Base-by-base conservation (phyloP, 2,888 invertebrate species). In the Tryphoninae sp. region DNA sequence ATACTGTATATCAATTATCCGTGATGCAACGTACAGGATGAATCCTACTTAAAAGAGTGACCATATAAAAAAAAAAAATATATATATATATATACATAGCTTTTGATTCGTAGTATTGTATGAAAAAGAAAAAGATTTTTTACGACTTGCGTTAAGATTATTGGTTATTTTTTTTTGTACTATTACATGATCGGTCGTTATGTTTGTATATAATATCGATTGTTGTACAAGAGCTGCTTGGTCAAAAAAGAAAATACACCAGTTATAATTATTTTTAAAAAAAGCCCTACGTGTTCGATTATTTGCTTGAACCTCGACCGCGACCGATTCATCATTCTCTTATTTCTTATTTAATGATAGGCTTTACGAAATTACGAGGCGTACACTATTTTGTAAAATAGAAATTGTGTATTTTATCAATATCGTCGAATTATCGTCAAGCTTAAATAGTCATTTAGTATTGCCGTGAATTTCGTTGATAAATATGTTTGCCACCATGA, bases 181-280 rank as follows among this genome's bases (percentile, higher is more conserved):
- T 89, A 88, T 88, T 87, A 89, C 86, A 88, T 86, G 85, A 74
- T 88, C 85, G 82, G 85, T 86, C 83, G 84, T 89, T 89, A 88
- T 73, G 89, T 88, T 88, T 89, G 88, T 89, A 88, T 85, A 88
- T 89, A 88, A 87, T 83, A 88, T 86, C 83, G 83, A 86, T 88
- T 88, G 86, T 89, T 89, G 86, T 87, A 87, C 82, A 85, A 88
- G 72, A 86, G 73, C 83, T 84, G 86, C 88, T 89, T 87, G 75
- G 59, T 75, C 68, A 87, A 80, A 84, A 72, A 62, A 69, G 49
- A 83, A 83, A 88, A 88, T 89, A 89, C 83, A 89, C 67, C 79
- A 85, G 83, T 89, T 85, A 86, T 75, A 84, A 87, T 83, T 89
- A 89, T 89, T 88, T 88, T 87, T 83, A 80, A 86, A 87, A 84